phyloP scores from a whole-genome alignment of 1,140 invertebrate species.

The Anthonomus grandis region DNA sequence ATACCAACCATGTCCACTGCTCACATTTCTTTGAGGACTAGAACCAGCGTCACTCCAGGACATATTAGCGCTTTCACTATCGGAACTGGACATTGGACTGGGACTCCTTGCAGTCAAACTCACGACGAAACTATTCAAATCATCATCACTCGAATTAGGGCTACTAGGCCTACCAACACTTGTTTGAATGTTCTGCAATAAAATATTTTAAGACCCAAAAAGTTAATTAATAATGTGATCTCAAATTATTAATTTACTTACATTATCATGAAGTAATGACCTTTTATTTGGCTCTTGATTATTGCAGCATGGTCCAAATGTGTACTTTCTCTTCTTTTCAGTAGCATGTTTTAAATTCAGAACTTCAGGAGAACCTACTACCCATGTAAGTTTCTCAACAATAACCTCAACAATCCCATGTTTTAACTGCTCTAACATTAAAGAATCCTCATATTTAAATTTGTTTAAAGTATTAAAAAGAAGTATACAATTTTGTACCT shows the following conservation, averaged over 20 bases:
- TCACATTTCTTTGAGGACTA: constrained; percentile 13
- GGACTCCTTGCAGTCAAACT: constrained; percentile 12
- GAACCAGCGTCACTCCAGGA: constrained; percentile 17
- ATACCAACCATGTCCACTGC: constrained; percentile 14
- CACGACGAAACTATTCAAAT: constrained; percentile 5
- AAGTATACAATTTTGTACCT: constrained; percentile 38
- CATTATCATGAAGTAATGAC: constrained; percentile 1
- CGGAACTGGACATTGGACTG: constrained; percentile 28
- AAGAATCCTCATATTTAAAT: constrained; percentile 37
- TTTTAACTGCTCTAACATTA: constrained; percentile 36
- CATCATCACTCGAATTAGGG: constrained; percentile 28
- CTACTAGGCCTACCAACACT: not conserved
- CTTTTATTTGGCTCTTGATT: not conserved
- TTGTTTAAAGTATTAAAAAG: constrained; percentile 38
- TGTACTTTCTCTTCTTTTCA: constrained; percentile 19
- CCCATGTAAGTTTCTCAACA: constrained; percentile 34
- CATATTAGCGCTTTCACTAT: constrained; percentile 6
- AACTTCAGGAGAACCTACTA: constrained; percentile 23
- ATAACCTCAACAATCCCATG: constrained; percentile 34
- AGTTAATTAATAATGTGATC: no score
- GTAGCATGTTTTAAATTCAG: constrained; percentile 1
- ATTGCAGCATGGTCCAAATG: not conserved
- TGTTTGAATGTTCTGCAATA: not conserved
- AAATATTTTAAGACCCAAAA: no score
- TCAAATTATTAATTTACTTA: no score